Base-by-base conservation (phyloP, 1,140 invertebrate genomes). In the Drosophila repletoides region DNA sequence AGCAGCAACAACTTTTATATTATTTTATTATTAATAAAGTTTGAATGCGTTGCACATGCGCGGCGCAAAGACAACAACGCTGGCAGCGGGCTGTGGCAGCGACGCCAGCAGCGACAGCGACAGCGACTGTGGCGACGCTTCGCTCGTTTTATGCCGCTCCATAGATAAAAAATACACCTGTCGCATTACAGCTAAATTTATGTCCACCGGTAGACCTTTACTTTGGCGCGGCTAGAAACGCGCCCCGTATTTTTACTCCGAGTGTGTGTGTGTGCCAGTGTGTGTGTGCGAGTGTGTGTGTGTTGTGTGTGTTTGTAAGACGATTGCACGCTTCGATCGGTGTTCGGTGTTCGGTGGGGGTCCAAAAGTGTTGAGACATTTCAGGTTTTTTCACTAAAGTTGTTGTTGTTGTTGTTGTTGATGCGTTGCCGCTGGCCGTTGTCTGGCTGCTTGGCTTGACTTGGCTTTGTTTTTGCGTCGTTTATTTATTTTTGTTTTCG, bases 181-280 rank as follows among this genome's bases (percentile, higher is more conserved):
- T 87, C 81, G 81, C 81, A 87, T 87, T 87, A 87, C 81, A 87
- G 81, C 81, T 87, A 87, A 87, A 87, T 87, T 87, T 87, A 87
- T 87, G 81, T 88, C 83, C 81, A 87, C 81, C 81, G 81, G 81
- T 87, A 87, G 81, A 87, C 81, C 81, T 87, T 87, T 87, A 86
- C 80, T 86, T 86, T 72, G 75, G 80, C 53, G 80, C 61, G 75
- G 75, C 74, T 84, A 84, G 80, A 86, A 86, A 75, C 81, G 74
- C 61, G 71, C 80, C 65, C 72, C 76, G 72, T 45, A 43, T 58
- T 22, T 12, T 6, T n/a, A n/a, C n/a, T n/a, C n/a, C n/a, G n/a
- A 24, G 22, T 33, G 5, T 14, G 7, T 24, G 19, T 28, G 29
- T 34, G 26, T 19, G 55, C n/a, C n/a, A n/a, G n/a, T 24, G 29